These are phyloP conservation scores for Homarus americanus DNA, from an alignment of 1,140 invertebrate species.

Conservation along the genomic window DNA sequence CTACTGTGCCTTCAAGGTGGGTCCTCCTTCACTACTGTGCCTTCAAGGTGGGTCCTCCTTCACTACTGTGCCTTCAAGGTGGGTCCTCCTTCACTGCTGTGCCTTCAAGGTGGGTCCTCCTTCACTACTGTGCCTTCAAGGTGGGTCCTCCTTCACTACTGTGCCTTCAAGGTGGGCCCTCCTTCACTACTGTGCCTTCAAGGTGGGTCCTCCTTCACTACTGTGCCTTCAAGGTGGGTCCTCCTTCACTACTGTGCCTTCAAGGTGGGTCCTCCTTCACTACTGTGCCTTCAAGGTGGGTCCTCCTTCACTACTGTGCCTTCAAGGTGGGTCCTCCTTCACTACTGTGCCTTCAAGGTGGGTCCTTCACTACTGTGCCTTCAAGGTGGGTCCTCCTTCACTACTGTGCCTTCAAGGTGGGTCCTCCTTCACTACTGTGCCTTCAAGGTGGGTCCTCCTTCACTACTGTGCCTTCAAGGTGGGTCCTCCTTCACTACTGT, in stretches of 20 bases:
- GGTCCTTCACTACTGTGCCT: constrained; percentile 10
- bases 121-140: constrained; percentile 12
- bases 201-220: neutral
- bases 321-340: constrained; percentile 15
- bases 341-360: constrained; percentile 24
- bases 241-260: constrained; percentile 98
- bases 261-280: constrained; percentile 76
- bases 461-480: constrained; percentile 76
- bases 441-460: neutral
- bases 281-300: constrained; percentile 21
- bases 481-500: constrained; percentile 98
- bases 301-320: neutral
- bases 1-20: constrained; percentile 93
- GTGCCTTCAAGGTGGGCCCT: neutral
- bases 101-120: constrained; percentile 83
- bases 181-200: constrained; percentile 3
- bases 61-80: neutral
- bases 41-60: neutral
- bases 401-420: constrained; percentile 18
- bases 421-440: constrained; percentile 78
- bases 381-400: constrained; percentile 80
- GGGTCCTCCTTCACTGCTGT: constrained; percentile 95
- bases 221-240: constrained; percentile 77
- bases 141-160: neutral
- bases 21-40: neutral